phyloP scores from a whole-genome alignment of 2,113 vertebrate species.

The Mus pahari region DNA sequence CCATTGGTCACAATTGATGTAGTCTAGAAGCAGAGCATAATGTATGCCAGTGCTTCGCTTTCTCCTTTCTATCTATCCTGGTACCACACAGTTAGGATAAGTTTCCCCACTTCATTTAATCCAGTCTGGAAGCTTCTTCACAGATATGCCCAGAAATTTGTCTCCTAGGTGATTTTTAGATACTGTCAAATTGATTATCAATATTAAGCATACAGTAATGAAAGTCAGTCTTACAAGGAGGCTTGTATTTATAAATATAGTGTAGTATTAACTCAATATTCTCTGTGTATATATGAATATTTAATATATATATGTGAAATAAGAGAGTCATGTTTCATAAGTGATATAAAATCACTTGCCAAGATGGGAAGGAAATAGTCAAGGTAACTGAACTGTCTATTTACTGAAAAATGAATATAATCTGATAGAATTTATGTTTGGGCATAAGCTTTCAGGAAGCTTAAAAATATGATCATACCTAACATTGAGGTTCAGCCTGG shows the following conservation, averaged over 20 bases:
- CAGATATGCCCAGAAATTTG: not conserved
- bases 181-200: not conserved
- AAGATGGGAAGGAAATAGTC: not conserved
- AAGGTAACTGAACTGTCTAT: not conserved
- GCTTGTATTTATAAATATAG: not conserved
- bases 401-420: not conserved
- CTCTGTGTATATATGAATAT: not conserved
- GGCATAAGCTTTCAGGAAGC: not conserved
- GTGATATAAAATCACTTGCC: not conserved
- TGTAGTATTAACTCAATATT: slow-evolving; percentile 7
- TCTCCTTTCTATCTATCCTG: not conserved
- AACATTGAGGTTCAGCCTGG: not conserved
- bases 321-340: not conserved
- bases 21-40: not conserved
- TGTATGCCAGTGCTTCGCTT: not conserved
- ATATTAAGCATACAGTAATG: not conserved
- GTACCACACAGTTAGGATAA: not conserved
- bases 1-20: not conserved
- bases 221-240: not conserved
- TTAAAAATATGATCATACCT: not conserved
- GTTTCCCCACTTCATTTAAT: not conserved
- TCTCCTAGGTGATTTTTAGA: not conserved
- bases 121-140: not conserved
- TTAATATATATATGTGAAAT: not conserved
- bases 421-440: not conserved